These are phyloP conservation scores for Melanotaenia duboulayi DNA, from an alignment of 2,113 vertebrate genomes.

Conservation along the genomic window DNA sequence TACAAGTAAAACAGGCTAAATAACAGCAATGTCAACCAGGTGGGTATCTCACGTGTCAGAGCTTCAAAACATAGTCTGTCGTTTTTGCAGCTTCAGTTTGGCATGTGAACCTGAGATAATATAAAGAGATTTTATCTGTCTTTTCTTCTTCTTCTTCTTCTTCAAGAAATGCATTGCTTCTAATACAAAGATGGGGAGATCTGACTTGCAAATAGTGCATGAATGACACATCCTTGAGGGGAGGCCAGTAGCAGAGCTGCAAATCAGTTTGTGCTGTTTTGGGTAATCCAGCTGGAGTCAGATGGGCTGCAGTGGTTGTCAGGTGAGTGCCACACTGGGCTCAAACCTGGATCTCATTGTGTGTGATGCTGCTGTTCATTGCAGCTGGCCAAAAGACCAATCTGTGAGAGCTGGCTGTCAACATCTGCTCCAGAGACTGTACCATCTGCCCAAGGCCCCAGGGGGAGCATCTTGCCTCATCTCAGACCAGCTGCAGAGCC, in stretches of 20 bases:
- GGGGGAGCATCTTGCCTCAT: slow-evolving; percentile 59
- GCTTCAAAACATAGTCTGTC: too few species aligned
- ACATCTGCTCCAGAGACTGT: slow-evolving; percentile 82
- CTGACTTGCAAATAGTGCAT: slow-evolving; percentile 9
- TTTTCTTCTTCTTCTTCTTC: neutral
- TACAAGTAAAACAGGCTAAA: neutral
- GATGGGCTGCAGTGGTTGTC: slow-evolving; percentile 65
- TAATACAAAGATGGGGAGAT: slow-evolving; percentile 3
- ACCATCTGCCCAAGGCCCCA: slow-evolving; percentile 76
- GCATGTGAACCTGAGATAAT: too few species aligned
- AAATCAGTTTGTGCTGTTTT: slow-evolving; percentile 29
- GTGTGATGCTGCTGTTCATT: slow-evolving; percentile 43
- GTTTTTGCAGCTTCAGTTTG: too few species aligned
- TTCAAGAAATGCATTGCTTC: neutral
- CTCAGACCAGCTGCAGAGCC: slow-evolving; percentile 74
- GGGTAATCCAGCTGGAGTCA: slow-evolving; percentile 59
- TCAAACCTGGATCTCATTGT: slow-evolving; percentile 49
- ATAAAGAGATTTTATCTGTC: neutral
- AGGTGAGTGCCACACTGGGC: slow-evolving; percentile 70
- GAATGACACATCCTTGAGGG: slow-evolving; percentile 51
- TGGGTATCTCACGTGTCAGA: neutral
- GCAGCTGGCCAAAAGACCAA: slow-evolving; percentile 73
- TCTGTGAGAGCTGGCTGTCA: slow-evolving; percentile 76
- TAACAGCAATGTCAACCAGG: neutral
- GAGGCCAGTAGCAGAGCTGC: slow-evolving; percentile 35